Evolutionary conservation across 2,113 vertebrate genomes (phyloP).

Genomic region (Dissostichus mawsoni): DNA sequence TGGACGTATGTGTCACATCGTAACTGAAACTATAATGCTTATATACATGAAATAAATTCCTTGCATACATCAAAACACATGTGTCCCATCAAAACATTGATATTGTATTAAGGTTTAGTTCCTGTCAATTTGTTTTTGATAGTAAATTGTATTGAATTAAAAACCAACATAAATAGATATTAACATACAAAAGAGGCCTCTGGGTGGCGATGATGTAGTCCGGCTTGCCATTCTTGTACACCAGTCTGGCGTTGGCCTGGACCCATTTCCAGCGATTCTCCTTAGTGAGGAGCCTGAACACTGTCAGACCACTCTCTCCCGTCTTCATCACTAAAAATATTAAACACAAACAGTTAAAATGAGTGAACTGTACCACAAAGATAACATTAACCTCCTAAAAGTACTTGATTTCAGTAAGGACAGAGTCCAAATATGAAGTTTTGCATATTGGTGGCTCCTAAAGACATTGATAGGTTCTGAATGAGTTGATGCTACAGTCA

Average conservation of each 20-base stretch:
- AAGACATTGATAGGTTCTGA: too few species aligned
- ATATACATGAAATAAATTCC: background rate
- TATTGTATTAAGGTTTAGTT: background rate
- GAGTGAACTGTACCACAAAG: background rate
- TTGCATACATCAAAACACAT: background rate
- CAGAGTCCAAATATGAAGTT: too few species aligned
- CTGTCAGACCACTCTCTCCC: slow-evolving; percentile 81
- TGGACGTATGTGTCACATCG: background rate
- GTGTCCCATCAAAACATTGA: too few species aligned
- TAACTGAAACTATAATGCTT: background rate
- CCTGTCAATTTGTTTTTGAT: background rate
- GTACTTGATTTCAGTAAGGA: background rate
- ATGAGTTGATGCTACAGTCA: too few species aligned
- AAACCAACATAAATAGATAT: too few species aligned
- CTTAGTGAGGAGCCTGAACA: slow-evolving; percentile 88
- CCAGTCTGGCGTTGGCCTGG: slow-evolving; percentile 82
- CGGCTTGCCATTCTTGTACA: slow-evolving; percentile 81
- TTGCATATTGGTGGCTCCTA: too few species aligned
- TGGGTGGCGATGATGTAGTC: slow-evolving; percentile 85
- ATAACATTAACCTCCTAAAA: background rate
- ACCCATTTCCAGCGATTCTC: slow-evolving; percentile 85
- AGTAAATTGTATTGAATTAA: too few species aligned
- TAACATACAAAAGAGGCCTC: slow-evolving; percentile 81
- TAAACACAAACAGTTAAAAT: background rate
- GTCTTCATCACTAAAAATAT: slow-evolving; percentile 84